Evolutionary conservation across 2,797 vertebrate genomes (phyloP), one percentile per base, ranked within the genome.

Genomic region (Gallinago stenura): DNA sequence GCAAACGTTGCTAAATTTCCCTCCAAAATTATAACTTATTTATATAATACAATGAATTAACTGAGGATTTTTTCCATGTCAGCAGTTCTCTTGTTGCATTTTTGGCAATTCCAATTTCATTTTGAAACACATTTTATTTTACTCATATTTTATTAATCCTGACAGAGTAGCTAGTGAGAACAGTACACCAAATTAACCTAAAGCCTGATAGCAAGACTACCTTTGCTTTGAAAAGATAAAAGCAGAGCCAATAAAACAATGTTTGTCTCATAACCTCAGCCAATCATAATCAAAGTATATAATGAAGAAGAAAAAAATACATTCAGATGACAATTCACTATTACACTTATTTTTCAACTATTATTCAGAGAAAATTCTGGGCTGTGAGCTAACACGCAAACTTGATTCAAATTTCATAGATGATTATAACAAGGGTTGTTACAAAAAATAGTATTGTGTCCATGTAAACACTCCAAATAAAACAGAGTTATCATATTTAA

Each of bases 11-110:
- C 62, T 79, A 58, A 60, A 81, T 69, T 93, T 86, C 45, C 41
- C 65, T 62, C 45, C 33, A 54, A 90, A 95, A 90, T 28, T 73
- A 26, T 73, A 76, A 71, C 39, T 93, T 95, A 78, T 71, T 94
- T 75, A 79, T 82, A 80, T 19, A 87, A 93, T 69, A 83, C 58
- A 93, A 66, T 48, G 21, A 94, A 96, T 96, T 79, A 94, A 58
- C n/a, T 66, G 43, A 87, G 22, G 17, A 69, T 90, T 90, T 95
- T 81, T 92, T 72, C 64, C 19, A 24, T 48, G 33, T 96, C 94
- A 97, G 94, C 96, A 90, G 58, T 89, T 87, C 65, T 82, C 46
- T 77, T 91, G 51, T 60, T 87, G 43, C 24, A 60, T 53, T 89
- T 89, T 86, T 83, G 56, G 76, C 81, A 89, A 72, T 62, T 82